Conservation (phyloP, 2,113 vertebrate species). For the Clarias macrocephalus region DNA sequence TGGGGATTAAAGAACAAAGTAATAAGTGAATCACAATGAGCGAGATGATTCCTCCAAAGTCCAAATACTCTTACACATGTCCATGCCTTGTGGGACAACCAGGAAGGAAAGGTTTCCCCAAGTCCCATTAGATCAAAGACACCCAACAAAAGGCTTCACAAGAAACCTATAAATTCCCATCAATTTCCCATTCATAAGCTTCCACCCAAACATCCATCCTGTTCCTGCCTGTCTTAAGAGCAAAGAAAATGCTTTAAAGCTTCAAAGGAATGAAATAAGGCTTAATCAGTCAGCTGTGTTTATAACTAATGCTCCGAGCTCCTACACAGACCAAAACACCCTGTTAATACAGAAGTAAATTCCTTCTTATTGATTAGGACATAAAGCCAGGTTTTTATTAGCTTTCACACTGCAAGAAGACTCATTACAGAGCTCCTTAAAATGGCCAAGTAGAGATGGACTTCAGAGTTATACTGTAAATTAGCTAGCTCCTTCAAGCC, state of each 20-base stretch:
- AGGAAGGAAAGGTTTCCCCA: too few species aligned
- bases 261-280: not conserved
- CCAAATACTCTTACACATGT: not conserved
- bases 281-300: slow-evolving; percentile 16
- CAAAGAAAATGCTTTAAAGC: not conserved
- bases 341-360: slow-evolving; percentile 1
- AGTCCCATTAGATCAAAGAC: not conserved
- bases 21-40: not conserved
- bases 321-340: not conserved
- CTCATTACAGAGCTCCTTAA: not conserved
- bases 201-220: not conserved
- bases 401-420: not conserved
- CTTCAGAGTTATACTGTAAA: not conserved
- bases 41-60: not conserved
- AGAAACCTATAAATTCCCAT: not conserved
- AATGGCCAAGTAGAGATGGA: too few species aligned
- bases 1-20: not conserved
- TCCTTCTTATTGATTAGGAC: slow-evolving; percentile 23
- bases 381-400: slow-evolving; percentile 23
- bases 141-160: too few species aligned
- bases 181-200: not conserved
- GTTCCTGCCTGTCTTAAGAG: not conserved
- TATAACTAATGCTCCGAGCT: slow-evolving; percentile 16
- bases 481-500: not conserved
- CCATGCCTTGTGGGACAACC: not conserved